Base-by-base conservation (phyloP, 1,140 invertebrate genomes). In the Platorchestia sp. region DNA sequence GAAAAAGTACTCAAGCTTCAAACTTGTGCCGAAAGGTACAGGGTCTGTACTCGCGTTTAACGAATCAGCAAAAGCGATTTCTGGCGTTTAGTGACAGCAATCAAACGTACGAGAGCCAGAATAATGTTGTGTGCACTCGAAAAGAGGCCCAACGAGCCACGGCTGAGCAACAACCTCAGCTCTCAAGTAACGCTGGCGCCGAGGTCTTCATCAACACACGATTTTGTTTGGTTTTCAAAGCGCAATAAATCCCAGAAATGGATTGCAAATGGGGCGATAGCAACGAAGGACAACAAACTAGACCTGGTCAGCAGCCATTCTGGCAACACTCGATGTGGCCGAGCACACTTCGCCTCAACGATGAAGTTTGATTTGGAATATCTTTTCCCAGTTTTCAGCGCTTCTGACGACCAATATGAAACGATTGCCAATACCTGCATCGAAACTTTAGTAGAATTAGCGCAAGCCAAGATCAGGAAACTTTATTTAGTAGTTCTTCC, bases 241-340 rank as follows among this genome's bases (percentile, higher is more conserved):
- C 43, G 44, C 91, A 45, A 47, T 93, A 93, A 45, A 44, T 93
- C 91, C 43, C 16, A 44, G 91, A 93, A 93, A 93, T 93, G 91
- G 47, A 93, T 93, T 93, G 91, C 91, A 93, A 93, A 93, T 93
- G 91, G 59, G 44, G 43, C 91, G 91, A 44, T 93, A n/a, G 45
- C 91, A 14, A 44, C 14, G 40, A 45, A 36, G 91, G 47, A 93
- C 91, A 93, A 93, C 91, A 93, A 93, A 93, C 91, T 14, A 89
- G 87, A 36, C 7, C 87, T 89, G 87, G 87, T 44, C n/a, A 89
- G 87, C 43, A 42, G 43, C 87, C 43, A 43, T 14, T 14, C 10
- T 27, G 59, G 59, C 59, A 75, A 75, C 59, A 75, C 59, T 75
- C 36, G 59, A 51, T 51, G 6, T 51, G 19, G 47, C 47, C 47